phyloP scores from a whole-genome alignment of 2,113 vertebrate species.

The Rattus norvegicus region DNA sequence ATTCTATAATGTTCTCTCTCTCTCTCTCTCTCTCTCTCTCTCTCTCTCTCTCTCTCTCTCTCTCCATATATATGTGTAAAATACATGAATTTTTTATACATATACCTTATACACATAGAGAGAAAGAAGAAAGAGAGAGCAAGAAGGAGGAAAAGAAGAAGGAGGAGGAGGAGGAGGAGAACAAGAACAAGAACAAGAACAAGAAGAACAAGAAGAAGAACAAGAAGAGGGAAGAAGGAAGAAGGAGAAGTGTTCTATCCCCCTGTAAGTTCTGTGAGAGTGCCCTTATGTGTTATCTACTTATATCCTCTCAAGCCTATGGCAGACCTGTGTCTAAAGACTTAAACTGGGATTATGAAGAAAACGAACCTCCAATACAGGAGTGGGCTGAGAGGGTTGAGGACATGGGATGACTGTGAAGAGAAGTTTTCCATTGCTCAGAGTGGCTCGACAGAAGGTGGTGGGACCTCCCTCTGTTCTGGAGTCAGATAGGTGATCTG shows the following conservation, averaged over 20 bases:
- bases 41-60: neutral
- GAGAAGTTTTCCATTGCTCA: neutral
- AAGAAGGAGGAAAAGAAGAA: no score
- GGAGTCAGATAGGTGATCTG: conserved; percentile 29
- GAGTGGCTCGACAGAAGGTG: conserved; percentile 14
- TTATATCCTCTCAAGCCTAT: neutral
- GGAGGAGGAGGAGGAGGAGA: neutral
- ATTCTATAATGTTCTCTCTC: neutral
- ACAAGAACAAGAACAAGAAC: neutral
- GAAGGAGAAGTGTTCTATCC: neutral
- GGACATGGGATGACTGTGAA: neutral
- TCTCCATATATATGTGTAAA: neutral
- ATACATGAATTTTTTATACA: neutral
- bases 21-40: neutral
- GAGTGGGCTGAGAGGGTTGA: neutral
- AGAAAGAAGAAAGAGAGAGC: no score
- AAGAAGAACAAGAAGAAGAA: no score
- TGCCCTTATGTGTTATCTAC: neutral
- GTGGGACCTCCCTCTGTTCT: neutral
- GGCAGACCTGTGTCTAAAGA: neutral
- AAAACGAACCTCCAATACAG: neutral
- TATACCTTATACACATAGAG: neutral
- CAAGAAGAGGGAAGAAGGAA: no score
- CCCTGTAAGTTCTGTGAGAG: neutral
- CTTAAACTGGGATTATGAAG: neutral